phyloP scores from a whole-genome alignment of 2,797 vertebrate species.

The Smutsia gigantea region DNA sequence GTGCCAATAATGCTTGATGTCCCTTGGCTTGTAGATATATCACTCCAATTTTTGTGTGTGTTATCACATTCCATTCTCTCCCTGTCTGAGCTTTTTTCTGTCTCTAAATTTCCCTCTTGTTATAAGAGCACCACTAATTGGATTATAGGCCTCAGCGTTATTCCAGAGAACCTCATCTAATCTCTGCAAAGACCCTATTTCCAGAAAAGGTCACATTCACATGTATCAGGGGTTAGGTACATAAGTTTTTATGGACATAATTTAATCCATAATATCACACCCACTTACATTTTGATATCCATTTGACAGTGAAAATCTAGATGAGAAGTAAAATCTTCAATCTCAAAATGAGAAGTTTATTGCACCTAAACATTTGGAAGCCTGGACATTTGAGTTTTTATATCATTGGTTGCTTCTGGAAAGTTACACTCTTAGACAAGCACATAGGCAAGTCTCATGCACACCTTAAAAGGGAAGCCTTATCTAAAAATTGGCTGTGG shows the following conservation, averaged over 20 bases:
- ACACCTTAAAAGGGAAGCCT: not conserved
- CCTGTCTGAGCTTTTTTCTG: not conserved
- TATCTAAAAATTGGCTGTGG: not conserved
- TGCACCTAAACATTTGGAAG: not conserved
- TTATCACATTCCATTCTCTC: not conserved
- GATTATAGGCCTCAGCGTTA: not conserved
- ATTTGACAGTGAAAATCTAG: not conserved
- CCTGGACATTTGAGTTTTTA: not conserved
- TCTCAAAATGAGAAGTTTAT: constrained; percentile 19
- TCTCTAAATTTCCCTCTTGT: not conserved
- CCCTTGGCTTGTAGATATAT: not conserved
- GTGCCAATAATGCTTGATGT: not conserved
- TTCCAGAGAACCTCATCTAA: not conserved
- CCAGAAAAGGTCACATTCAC: not conserved
- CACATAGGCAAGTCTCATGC: not conserved
- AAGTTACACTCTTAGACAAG: not conserved
- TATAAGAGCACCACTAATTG: not conserved
- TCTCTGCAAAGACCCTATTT: not conserved
- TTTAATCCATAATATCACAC: not conserved
- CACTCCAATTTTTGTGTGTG: not conserved
- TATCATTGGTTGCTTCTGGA: not conserved
- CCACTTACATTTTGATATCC: not conserved
- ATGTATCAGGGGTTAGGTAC: not conserved
- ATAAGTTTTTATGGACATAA: not conserved
- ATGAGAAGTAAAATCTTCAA: constrained; percentile 19